Percentiles rank a stretch among this genome's conserved stretches.
phyloP scores from a whole-genome alignment of 53 echinoderm and acorn worm species.

The Hippasteria phrygiana region DNA sequence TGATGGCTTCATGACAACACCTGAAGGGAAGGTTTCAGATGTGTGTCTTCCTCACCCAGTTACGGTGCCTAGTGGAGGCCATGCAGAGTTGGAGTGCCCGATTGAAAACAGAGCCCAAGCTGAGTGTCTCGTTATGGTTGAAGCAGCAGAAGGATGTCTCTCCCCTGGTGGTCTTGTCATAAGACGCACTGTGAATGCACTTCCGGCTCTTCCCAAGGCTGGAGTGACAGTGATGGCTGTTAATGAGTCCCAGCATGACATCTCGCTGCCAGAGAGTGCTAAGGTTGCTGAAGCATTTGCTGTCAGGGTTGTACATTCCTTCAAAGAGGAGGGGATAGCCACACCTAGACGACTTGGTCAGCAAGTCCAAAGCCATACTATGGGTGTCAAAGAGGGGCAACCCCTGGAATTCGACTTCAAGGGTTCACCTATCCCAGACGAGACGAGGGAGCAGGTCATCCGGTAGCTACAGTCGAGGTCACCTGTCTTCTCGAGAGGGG shows the following conservation, averaged over 20 bases:
- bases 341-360: not conserved
- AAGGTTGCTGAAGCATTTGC: slow-evolving; percentile 28
- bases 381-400: slow-evolving; percentile 9
- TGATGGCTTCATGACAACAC: not conserved
- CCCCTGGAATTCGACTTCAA: slow-evolving; percentile 7
- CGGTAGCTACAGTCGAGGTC: not conserved
- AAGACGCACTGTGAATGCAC: not conserved
- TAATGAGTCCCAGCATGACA: slow-evolving; percentile 46
- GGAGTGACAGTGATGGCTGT: not conserved
- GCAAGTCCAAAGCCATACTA: not conserved
- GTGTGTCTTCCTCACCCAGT: not conserved
- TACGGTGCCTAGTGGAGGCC: not conserved
- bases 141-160: slow-evolving; percentile 39
- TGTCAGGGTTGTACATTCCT: not conserved
- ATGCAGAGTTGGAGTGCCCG: not conserved
- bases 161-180: slow-evolving; percentile 22
- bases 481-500: not conserved
- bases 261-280: slow-evolving; percentile 25
- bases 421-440: slow-evolving; percentile 57
- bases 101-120: not conserved
- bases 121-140: slow-evolving; percentile 42
- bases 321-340: not conserved
- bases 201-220: not conserved
- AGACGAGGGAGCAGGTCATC: slow-evolving; percentile 7
- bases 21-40: not conserved